These are phyloP conservation scores for Drosophila vallismaia DNA, from an alignment of 2,888 invertebrate genomes.

Conservation along the genomic window DNA sequence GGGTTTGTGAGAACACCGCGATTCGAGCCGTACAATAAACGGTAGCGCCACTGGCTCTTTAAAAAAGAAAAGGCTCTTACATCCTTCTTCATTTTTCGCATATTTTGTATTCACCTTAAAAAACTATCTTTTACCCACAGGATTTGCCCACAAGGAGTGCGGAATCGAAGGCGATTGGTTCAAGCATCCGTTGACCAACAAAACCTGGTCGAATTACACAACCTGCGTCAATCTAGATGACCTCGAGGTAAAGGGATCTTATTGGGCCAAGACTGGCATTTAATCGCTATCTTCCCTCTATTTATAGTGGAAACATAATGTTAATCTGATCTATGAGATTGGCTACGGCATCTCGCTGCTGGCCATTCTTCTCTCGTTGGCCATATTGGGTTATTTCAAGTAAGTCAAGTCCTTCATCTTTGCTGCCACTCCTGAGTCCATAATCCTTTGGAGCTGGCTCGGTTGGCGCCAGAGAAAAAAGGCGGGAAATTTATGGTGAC, in stretches of 20 bases:
- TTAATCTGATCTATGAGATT: constrained; percentile 91
- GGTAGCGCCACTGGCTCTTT: no score
- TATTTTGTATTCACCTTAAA: no score
- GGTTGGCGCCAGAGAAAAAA: constrained; percentile 60
- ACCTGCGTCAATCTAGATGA: constrained; percentile 91
- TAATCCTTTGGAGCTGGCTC: constrained; percentile 38
- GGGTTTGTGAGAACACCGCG: neutral
- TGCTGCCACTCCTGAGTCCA: constrained; percentile 55
- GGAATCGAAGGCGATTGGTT: constrained; percentile 92
- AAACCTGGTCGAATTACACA: constrained; percentile 95
- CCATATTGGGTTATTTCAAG: constrained; percentile 94
- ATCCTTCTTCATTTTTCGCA: no score
- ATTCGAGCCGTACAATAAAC: no score
- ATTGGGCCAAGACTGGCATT: neutral
- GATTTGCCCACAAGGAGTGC: constrained; percentile 92
- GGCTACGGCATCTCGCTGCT: constrained; percentile 95
- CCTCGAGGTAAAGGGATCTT: constrained; percentile 85
- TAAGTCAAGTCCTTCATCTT: constrained; percentile 84
- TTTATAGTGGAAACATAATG: constrained; percentile 88
- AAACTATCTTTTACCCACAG: constrained; percentile 84
- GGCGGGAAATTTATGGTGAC: constrained; percentile 48
- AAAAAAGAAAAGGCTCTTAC: neutral
- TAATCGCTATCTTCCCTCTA: constrained; percentile 55
- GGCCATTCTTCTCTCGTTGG: constrained; percentile 92
- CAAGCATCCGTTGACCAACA: constrained; percentile 89